Percentiles rank a stretch among this genome's conserved stretches.
Evolutionary conservation across 2,797 vertebrate genomes (phyloP).

Genomic region (Sebastes hubbsi): DNA sequence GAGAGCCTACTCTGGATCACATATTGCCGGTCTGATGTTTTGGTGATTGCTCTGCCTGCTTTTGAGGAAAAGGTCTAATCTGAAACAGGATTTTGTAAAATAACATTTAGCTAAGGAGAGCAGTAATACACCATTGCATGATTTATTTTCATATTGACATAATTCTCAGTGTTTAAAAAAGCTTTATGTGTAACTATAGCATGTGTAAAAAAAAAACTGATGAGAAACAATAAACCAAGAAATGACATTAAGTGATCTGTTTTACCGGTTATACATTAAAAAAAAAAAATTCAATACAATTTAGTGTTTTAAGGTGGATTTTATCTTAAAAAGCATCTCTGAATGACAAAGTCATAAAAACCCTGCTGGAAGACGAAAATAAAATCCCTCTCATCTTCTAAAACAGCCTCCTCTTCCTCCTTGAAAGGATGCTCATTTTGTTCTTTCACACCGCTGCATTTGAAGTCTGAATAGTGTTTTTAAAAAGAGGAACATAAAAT

Average conservation of each 20-base stretch:
- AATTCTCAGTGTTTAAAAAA: background rate
- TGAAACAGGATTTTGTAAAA: background rate
- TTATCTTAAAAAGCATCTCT: conserved; percentile 12
- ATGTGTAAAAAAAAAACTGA: background rate
- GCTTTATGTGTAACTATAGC: background rate
- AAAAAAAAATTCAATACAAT: background rate
- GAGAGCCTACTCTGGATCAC: too few relatives aligned
- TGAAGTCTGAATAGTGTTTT: conserved; percentile 32
- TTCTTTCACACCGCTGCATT: conserved; percentile 9
- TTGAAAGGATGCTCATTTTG: conserved; percentile 10
- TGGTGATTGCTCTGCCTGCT: background rate
- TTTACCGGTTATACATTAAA: conserved; percentile 1
- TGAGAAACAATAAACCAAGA: background rate
- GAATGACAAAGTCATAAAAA: background rate
- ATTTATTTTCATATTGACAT: background rate
- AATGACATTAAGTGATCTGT: conserved; percentile 2
- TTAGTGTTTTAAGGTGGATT: conserved; percentile 15
- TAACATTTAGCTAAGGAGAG: background rate
- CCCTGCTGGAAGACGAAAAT: conserved; percentile 35
- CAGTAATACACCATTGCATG: background rate
- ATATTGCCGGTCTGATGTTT: too few relatives aligned
- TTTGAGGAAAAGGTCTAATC: background rate
- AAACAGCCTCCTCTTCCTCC: conserved; percentile 8
- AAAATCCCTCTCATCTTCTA: conserved; percentile 19
- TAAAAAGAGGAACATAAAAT: conserved; percentile 13